Evolutionary conservation across 2,113 vertebrate species (phyloP).

Genomic region (Thryonomys swinderianus): DNA sequence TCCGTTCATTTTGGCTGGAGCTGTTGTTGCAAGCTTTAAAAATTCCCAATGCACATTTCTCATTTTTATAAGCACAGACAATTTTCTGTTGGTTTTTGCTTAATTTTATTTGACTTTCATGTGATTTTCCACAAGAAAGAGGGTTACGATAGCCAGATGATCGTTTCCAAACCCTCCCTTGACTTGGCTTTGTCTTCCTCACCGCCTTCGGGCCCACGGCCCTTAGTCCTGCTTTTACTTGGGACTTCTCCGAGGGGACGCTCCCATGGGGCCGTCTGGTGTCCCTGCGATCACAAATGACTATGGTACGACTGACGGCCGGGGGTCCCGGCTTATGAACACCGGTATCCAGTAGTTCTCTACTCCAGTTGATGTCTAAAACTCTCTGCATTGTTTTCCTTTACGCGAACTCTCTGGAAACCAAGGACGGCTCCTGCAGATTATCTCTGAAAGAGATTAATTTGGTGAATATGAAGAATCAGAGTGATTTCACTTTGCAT

Average conservation of each 20-base stretch:
- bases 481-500: background rate
- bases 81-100: constrained; percentile 59
- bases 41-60: constrained; percentile 33
- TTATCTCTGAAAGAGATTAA: background rate
- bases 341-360: background rate
- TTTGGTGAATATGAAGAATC: background rate
- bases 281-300: background rate
- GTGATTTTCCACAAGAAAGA: background rate
- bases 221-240: background rate
- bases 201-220: background rate
- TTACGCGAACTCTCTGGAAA: background rate
- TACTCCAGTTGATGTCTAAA: background rate
- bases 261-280: background rate
- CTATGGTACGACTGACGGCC: background rate
- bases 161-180: background rate
- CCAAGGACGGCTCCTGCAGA: background rate
- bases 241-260: background rate
- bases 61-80: constrained; percentile 15
- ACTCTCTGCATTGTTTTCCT: background rate
- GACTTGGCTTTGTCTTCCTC: background rate
- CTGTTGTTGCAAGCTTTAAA: constrained; percentile 45
- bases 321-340: background rate
- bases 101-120: constrained; percentile 49
- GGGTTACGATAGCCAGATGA: background rate
- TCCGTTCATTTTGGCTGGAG: constrained; percentile 32